phyloP scores from a whole-genome alignment of 2,797 vertebrate genomes.

The Pachyuromys duprasi region DNA sequence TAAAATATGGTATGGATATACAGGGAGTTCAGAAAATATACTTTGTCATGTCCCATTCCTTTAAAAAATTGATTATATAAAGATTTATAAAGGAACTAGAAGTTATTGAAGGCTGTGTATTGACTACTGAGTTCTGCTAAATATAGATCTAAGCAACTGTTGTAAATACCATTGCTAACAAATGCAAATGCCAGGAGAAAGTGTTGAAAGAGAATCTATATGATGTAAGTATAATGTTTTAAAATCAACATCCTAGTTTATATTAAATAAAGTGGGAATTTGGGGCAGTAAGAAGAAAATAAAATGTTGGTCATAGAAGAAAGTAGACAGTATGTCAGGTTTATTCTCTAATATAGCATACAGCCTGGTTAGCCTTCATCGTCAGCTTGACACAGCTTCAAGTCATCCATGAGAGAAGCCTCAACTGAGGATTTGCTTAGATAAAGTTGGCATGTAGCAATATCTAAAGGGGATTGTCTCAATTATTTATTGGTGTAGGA shows the following conservation, averaged over 20 bases:
- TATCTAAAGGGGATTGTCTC: neutral
- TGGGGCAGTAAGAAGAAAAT: neutral
- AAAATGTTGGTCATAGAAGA: neutral
- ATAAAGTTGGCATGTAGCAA: neutral
- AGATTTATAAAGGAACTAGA: neutral
- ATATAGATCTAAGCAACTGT: conserved; percentile 11
- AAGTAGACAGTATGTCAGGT: neutral
- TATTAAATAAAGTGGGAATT: conserved; percentile 18
- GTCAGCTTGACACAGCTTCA: too few relatives aligned
- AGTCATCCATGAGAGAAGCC: neutral
- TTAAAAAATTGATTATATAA: neutral
- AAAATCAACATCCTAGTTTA: neutral
- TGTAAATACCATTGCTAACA: conserved; percentile 35
- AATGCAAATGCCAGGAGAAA: conserved; percentile 1
- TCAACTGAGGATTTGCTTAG: neutral
- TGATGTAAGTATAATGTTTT: conserved; percentile 19
- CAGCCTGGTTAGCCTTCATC: neutral
- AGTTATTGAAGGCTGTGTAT: neutral
- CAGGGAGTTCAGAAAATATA: conserved; percentile 20
- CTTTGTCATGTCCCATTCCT: neutral
- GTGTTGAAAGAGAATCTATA: neutral
- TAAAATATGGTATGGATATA: neutral
- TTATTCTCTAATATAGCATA: neutral
- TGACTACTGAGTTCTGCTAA: neutral
- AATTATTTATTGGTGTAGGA: neutral